phyloP scores from a whole-genome alignment of 2,113 vertebrate species.

The Zosterops borbonicus region DNA sequence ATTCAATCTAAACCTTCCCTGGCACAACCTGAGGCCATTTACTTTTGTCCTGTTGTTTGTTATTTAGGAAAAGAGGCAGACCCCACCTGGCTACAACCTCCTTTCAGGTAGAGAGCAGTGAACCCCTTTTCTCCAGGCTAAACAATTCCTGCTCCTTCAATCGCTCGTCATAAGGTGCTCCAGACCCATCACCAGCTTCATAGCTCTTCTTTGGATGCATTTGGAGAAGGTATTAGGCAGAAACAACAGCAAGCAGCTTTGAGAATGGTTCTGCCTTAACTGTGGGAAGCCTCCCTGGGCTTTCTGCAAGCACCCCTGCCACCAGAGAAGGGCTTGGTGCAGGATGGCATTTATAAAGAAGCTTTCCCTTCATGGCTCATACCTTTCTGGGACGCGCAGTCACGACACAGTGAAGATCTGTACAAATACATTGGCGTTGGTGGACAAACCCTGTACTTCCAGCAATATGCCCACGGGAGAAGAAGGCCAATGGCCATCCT shows the following conservation, averaged over 20 bases:
- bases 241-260: neutral
- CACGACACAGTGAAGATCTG: neutral
- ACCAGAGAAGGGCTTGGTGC: neutral
- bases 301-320: neutral
- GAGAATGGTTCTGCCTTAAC: neutral
- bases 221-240: rapidly evolving
- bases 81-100: neutral
- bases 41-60: neutral
- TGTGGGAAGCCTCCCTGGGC: neutral
- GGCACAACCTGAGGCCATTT: neutral
- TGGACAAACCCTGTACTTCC: neutral
- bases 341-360: neutral
- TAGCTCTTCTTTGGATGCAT: neutral
- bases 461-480: rapidly evolving
- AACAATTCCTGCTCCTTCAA: neutral
- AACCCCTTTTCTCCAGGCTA: neutral
- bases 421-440: rapidly evolving
- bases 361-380: neutral
- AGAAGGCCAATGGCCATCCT: neutral
- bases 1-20: neutral
- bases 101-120: neutral
- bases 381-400: neutral
- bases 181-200: neutral
- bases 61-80: neutral
- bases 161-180: rapidly evolving